Conservation (phyloP, 2,797 vertebrate genomes). For the Gallirallus australis region DNA sequence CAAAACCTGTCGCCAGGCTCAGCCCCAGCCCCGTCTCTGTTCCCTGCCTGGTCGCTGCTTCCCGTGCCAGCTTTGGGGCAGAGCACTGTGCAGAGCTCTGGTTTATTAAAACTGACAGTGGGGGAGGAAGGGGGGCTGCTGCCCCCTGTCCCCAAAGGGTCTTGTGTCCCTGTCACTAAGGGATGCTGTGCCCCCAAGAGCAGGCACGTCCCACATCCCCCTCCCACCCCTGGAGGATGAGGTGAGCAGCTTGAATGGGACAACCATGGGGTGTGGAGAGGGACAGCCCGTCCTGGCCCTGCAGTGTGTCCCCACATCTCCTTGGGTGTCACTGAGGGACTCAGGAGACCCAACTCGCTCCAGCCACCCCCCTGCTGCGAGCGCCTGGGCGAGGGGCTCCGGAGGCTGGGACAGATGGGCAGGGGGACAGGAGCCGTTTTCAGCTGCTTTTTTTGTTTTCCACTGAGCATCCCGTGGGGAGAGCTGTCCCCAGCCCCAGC, state of each 20-base stretch:
- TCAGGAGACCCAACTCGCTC: accelerated
- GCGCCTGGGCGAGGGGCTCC: not conserved
- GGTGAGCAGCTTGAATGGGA: not conserved
- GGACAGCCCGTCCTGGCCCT: not conserved
- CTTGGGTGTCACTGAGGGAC: not conserved
- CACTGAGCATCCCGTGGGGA: not conserved
- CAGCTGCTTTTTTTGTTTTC: slow-evolving; percentile 53
- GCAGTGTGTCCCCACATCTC: not conserved
- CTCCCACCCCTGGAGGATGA: too few relatives aligned
- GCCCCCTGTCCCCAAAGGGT: too few relatives aligned
- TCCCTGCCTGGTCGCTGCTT: slow-evolving; percentile 37
- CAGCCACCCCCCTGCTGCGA: accelerated
- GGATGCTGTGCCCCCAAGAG: too few relatives aligned
- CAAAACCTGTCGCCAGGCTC: not conserved
- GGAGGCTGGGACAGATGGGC: slow-evolving; percentile 56
- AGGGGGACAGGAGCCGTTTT: slow-evolving; percentile 1
- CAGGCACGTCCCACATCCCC: too few relatives aligned
- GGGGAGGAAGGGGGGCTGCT: too few relatives aligned
- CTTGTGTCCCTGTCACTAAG: too few relatives aligned
- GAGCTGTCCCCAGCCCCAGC: not conserved
- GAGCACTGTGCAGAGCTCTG: not conserved
- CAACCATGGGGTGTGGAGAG: not conserved
- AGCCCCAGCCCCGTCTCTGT: slow-evolving; percentile 11
- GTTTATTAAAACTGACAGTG: not conserved
- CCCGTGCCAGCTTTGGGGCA: not conserved